Conservation (phyloP, 2,888 invertebrate species). For the Diarsia brunnea region DNA sequence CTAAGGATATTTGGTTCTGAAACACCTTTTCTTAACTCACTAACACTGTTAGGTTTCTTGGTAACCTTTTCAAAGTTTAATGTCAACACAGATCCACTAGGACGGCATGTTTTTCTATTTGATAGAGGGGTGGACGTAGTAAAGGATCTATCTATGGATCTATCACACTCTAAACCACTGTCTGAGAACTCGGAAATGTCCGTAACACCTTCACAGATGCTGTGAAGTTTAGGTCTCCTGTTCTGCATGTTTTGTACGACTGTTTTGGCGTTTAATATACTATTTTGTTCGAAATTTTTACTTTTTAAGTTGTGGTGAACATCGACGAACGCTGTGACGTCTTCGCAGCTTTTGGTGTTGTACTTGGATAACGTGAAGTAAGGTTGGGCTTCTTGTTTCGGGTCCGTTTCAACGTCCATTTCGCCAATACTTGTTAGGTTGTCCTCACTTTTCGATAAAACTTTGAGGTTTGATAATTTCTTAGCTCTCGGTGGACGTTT, state of each 20-base stretch:
- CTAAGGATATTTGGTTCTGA: slow-evolving; percentile 86
- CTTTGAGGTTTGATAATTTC: slow-evolving; percentile 76
- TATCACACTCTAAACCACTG: slow-evolving; percentile 80
- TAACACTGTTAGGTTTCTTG: slow-evolving; percentile 76
- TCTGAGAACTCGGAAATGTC: slow-evolving; percentile 77
- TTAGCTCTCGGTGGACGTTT: slow-evolving; percentile 81
- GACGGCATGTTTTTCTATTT: slow-evolving; percentile 81
- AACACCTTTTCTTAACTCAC: slow-evolving; percentile 82
- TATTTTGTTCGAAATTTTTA: slow-evolving; percentile 84
- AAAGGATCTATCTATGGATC: slow-evolving; percentile 72
- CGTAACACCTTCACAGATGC: slow-evolving; percentile 80
- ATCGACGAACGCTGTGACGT: slow-evolving; percentile 85
- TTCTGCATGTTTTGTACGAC: slow-evolving; percentile 69
- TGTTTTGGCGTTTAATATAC: slow-evolving; percentile 83
- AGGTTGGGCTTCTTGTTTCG: slow-evolving; percentile 71
- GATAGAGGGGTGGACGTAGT: slow-evolving; percentile 85
- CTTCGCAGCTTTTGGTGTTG: slow-evolving; percentile 86
- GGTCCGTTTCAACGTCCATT: slow-evolving; percentile 80
- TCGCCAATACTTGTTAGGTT: slow-evolving; percentile 82
- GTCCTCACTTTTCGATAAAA: slow-evolving; percentile 85
- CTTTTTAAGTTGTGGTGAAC: slow-evolving; percentile 82
- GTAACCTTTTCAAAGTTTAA: slow-evolving; percentile 83
- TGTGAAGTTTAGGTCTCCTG: slow-evolving; percentile 77
- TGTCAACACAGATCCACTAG: slow-evolving; percentile 80
- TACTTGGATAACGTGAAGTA: slow-evolving; percentile 81